These are phyloP conservation scores for Kryptolebias ocellatus DNA, from an alignment of 2,797 vertebrate species.

Conservation along the genomic window DNA sequence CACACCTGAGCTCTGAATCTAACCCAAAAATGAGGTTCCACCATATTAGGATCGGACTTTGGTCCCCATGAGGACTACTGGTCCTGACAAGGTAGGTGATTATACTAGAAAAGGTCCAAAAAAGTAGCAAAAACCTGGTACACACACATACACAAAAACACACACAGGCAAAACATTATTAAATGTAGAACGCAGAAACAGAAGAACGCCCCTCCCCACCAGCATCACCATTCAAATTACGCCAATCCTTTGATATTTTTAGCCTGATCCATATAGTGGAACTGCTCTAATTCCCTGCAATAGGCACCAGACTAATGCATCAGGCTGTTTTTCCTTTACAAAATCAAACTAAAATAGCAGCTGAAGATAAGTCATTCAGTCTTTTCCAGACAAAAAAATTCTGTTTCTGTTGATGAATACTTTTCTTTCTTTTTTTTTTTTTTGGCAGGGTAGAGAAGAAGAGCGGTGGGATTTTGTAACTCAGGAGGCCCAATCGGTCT, in stretches of 20 bases:
- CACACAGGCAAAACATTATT: background rate
- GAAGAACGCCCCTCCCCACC: background rate
- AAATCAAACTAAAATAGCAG: too few species aligned
- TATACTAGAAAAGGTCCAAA: too few species aligned
- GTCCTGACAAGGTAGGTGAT: too few species aligned
- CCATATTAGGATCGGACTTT: too few species aligned
- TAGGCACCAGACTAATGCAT: background rate
- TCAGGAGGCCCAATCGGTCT: conserved; percentile 84
- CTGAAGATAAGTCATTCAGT: background rate
- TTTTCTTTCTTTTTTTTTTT: conserved; percentile 52
- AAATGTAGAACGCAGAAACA: background rate
- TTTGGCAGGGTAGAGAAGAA: conserved; percentile 72
- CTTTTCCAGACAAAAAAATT: conserved; percentile 38
- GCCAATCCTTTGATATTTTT: background rate
- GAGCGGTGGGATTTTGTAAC: conserved; percentile 80
- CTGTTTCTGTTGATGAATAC: conserved; percentile 68
- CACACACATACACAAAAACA: too few species aligned
- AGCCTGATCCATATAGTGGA: background rate
- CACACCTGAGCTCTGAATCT: too few species aligned
- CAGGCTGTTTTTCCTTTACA: too few species aligned
- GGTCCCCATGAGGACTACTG: too few species aligned
- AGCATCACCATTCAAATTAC: background rate
- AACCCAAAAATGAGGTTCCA: too few species aligned
- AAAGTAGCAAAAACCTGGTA: too few species aligned
- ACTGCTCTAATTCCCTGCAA: background rate